A percentile compares a stretch with the other conserved stretches of the same genome.
These are phyloP conservation scores for Lasioglossum malachurum DNA, from an alignment of 2,888 invertebrate genomes.

Conservation along the genomic window DNA sequence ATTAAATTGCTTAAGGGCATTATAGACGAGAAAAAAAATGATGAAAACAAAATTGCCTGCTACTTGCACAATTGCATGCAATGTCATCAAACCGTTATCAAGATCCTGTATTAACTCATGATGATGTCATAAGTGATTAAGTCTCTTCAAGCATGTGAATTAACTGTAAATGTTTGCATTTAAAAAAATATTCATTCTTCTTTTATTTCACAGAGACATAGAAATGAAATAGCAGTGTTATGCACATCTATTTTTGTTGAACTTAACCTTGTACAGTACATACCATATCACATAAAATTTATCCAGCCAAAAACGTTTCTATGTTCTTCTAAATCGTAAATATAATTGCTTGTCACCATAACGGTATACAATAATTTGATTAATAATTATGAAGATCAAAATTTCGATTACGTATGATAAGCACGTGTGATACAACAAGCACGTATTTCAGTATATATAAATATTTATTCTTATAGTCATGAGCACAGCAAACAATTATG, in stretches of 20 bases:
- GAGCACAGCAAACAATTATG: background rate
- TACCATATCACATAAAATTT: background rate
- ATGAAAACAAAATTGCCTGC: background rate
- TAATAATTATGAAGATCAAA: background rate
- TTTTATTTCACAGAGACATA: background rate
- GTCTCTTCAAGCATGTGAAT: background rate
- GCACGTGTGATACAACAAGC: background rate
- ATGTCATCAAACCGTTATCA: background rate
- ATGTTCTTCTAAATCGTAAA: background rate
- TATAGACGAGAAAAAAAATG: background rate
- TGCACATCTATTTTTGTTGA: background rate
- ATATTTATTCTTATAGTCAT: background rate
- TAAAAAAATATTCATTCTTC: background rate
- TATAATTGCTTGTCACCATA: background rate
- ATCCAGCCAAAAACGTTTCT: background rate
- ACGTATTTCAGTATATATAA: background rate
- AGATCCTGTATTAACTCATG: background rate
- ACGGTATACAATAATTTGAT: background rate
- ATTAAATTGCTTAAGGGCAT: background rate
- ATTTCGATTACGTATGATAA: background rate
- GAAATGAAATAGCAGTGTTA: background rate
- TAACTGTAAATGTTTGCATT: background rate
- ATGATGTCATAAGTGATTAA: background rate
- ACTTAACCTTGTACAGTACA: constrained; percentile 26
- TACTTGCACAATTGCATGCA: constrained; percentile 1